A percentile compares a stretch with the other conserved stretches of the same genome.
Conservation (phyloP, 1,140 invertebrate species). For the Musca domestica region DNA sequence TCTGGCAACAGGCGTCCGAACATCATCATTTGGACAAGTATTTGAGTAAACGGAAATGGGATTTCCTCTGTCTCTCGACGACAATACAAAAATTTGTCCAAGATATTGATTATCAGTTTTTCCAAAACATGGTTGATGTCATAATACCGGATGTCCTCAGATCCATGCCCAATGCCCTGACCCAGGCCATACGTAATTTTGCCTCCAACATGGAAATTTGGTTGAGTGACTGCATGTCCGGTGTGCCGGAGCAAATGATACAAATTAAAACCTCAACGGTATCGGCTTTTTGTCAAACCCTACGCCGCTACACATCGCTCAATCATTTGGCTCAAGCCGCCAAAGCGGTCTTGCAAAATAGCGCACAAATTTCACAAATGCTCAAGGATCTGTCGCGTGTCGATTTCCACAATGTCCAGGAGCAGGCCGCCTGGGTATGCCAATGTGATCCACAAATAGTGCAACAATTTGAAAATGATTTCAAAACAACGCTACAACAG, state of each 20-base stretch:
- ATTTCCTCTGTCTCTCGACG: constrained; percentile 58
- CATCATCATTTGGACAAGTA: constrained; percentile 74
- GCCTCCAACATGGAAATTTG: constrained; percentile 86
- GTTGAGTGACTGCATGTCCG: constrained; percentile 82
- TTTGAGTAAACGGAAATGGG: constrained; percentile 60
- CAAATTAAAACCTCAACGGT: constrained; percentile 83
- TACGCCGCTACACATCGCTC: constrained; percentile 93
- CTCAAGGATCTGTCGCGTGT: constrained; percentile 93
- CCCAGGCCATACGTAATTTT: constrained; percentile 91
- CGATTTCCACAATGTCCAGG: constrained; percentile 90
- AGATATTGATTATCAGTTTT: constrained; percentile 86
- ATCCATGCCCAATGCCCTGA: constrained; percentile 89
- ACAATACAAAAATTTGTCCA: constrained; percentile 60
- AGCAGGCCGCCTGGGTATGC: constrained; percentile 95
- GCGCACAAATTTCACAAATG: constrained; percentile 96
- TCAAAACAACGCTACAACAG: constrained; percentile 88
- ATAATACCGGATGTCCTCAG: constrained; percentile 94
- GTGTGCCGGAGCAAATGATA: constrained; percentile 80
- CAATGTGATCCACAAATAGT: constrained; percentile 88
- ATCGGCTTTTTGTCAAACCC: constrained; percentile 89
- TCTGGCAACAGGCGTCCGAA: constrained; percentile 86
- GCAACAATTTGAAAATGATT: constrained; percentile 85
- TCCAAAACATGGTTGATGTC: constrained; percentile 94
- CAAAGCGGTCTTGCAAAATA: constrained; percentile 92
- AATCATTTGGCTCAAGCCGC: constrained; percentile 96